Evolutionary conservation across 2,113 vertebrate species (phyloP).

Genomic region (Acinonyx jubatus): DNA sequence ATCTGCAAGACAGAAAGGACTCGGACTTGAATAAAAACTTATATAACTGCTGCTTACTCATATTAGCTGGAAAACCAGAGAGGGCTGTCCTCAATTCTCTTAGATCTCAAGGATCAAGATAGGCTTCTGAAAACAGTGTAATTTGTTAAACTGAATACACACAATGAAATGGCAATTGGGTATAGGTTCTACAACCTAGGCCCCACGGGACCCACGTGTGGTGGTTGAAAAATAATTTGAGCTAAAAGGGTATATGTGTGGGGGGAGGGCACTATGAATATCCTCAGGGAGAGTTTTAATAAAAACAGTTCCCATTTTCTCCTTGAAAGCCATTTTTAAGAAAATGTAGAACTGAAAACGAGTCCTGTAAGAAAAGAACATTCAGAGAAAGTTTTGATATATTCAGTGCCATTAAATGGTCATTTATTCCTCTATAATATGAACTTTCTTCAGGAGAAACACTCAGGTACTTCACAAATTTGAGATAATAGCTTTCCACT

Average conservation of each 20-base stretch:
- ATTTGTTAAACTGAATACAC: background rate
- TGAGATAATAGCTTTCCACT: slow-evolving; percentile 25
- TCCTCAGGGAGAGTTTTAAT: background rate
- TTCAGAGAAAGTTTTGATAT: slow-evolving; percentile 1
- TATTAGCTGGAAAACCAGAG: background rate
- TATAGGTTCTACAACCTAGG: background rate
- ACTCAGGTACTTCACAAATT: background rate
- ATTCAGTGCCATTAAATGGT: background rate
- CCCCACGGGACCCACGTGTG: background rate
- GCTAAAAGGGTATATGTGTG: background rate
- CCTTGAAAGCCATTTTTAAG: background rate
- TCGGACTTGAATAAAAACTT: background rate
- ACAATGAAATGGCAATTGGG: background rate
- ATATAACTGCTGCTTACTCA: background rate
- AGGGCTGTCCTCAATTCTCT: background rate
- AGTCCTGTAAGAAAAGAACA: slow-evolving; percentile 20
- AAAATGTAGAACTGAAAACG: background rate
- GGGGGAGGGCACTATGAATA: background rate
- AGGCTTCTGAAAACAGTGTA: background rate
- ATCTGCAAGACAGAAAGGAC: background rate
- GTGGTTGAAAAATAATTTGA: background rate
- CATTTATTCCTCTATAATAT: slow-evolving; percentile 31
- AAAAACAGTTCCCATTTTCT: background rate
- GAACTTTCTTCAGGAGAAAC: slow-evolving; percentile 27
- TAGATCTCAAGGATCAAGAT: background rate